Evolutionary conservation across 2,888 invertebrate species (phyloP).

Genomic region (Drosophila pseudotalamancana): DNA sequence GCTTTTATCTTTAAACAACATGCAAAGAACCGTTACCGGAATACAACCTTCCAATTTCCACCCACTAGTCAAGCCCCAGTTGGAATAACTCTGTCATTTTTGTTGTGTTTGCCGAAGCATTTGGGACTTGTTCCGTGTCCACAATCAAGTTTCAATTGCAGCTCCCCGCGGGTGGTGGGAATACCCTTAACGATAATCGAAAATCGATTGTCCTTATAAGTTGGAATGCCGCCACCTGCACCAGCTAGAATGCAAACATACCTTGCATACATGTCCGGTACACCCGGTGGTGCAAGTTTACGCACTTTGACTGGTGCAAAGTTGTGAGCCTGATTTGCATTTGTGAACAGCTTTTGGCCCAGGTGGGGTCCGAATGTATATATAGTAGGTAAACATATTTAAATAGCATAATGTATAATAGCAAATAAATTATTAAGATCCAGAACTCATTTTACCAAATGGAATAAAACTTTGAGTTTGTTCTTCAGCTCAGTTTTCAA

Average conservation of each 20-base stretch:
- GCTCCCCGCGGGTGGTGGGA: slow-evolving; percentile 11
- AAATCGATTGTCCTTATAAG: slow-evolving; percentile 61
- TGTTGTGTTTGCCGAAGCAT: slow-evolving; percentile 19
- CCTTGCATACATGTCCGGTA: slow-evolving; percentile 45
- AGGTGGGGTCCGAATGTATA: too few species aligned
- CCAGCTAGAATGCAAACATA: slow-evolving; percentile 39
- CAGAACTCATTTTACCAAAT: background rate
- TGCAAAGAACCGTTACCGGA: slow-evolving; percentile 11
- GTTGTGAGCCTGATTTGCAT: slow-evolving; percentile 50
- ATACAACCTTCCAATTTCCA: background rate
- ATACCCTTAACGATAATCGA: slow-evolving; percentile 51
- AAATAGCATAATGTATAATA: too few species aligned
- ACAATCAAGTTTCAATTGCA: slow-evolving; percentile 44
- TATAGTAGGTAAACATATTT: too few species aligned
- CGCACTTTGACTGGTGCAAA: slow-evolving; percentile 18
- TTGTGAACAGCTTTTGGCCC: slow-evolving; percentile 10
- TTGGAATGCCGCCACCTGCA: slow-evolving; percentile 40
- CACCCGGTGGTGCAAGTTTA: slow-evolving; percentile 39
- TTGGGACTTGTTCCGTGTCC: slow-evolving; percentile 27
- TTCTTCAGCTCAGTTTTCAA: too few species aligned
- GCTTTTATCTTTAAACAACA: slow-evolving; percentile 35
- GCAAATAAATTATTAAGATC: background rate
- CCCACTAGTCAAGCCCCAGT: too few species aligned
- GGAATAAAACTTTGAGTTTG: background rate
- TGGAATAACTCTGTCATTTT: slow-evolving; percentile 27